A percentile compares a stretch with the other conserved stretches of the same genome.
These are phyloP conservation scores for Leontocebus nigricollis DNA, from an alignment of 2,797 vertebrate species.

Conservation along the genomic window DNA sequence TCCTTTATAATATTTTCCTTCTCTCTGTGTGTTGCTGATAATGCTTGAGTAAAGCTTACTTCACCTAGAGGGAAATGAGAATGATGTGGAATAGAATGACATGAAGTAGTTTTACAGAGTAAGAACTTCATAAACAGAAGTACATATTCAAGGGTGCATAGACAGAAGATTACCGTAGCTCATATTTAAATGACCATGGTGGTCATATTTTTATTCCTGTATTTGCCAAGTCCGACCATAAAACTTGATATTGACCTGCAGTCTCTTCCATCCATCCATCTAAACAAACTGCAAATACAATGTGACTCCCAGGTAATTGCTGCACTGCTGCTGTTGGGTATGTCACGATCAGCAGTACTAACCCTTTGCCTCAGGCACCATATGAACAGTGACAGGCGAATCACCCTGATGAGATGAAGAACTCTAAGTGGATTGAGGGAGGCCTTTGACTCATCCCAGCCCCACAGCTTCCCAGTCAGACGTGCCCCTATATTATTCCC, in stretches of 20 bases:
- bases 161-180: not conserved
- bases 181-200: not conserved
- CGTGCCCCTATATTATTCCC: not conserved
- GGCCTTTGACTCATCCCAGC: constrained; percentile 13
- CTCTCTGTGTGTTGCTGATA: not conserved
- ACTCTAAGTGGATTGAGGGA: not conserved
- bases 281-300: constrained; percentile 23
- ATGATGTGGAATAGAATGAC: accelerated
- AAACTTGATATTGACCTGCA: not conserved
- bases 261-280: not conserved
- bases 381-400: constrained; percentile 63
- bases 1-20: not conserved
- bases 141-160: not conserved
- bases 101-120: not conserved
- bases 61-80: not conserved
- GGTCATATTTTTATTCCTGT: not conserved
- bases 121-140: not conserved
- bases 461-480: not conserved
- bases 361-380: constrained; percentile 68
- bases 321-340: not conserved
- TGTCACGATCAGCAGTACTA: constrained; percentile 27
- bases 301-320: constrained; percentile 51
- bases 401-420: constrained; percentile 51
- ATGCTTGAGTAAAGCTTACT: not conserved
- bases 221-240: not conserved